These are phyloP conservation scores for Varanus komodoensis DNA, from an alignment of 2,113 vertebrate species.

Conservation along the genomic window DNA sequence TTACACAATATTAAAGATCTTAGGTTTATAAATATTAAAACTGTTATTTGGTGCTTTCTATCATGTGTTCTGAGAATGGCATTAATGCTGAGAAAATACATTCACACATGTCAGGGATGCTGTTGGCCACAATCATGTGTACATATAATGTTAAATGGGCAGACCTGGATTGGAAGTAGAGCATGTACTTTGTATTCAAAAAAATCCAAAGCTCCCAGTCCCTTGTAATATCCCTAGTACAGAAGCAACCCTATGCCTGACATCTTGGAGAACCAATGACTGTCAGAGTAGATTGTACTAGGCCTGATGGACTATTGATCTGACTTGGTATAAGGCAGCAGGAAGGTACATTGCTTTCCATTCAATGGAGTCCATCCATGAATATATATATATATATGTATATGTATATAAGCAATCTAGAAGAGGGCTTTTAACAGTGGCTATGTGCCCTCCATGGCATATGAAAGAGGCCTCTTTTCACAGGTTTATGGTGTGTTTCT, in stretches of 20 bases:
- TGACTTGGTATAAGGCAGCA: background rate
- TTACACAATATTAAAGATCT: background rate
- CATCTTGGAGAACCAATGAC: background rate
- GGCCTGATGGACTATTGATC: background rate
- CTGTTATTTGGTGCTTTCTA: background rate
- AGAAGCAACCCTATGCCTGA: background rate
- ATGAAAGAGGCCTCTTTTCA: background rate
- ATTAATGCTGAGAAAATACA: background rate
- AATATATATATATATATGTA: too few relatives aligned
- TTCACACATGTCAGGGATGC: background rate
- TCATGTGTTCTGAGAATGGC: background rate
- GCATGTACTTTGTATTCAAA: background rate
- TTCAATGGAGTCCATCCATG: background rate
- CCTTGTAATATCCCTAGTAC: background rate
- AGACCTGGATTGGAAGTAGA: background rate
- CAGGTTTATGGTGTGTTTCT: background rate
- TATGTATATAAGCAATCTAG: background rate
- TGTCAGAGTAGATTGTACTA: background rate
- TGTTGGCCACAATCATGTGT: background rate
- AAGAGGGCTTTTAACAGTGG: background rate
- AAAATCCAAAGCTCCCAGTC: background rate
- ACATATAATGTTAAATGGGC: background rate
- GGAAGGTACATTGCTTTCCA: too few relatives aligned
- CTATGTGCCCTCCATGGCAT: background rate
- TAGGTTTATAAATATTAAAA: background rate